Evolutionary conservation across 1,140 invertebrate genomes (phyloP).

Genomic region (Pseudomyrmex concolor): DNA sequence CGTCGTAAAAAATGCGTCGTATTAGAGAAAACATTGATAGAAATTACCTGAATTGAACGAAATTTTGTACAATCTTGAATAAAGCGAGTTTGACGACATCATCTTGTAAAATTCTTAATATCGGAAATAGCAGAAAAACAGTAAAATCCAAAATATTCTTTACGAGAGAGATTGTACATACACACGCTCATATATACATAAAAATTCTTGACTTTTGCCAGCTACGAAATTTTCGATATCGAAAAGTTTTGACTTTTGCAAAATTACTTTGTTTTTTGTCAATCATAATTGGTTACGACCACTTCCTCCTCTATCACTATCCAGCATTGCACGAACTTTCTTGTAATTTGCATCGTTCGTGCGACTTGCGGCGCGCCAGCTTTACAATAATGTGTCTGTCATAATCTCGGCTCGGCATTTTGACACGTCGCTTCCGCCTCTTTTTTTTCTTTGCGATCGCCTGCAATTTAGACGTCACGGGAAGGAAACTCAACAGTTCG

Average conservation of each 20-base stretch:
- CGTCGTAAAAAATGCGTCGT: constrained; percentile 6
- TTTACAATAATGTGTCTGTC: constrained; percentile 51
- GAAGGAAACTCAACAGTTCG: constrained; percentile 30
- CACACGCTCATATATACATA: no score
- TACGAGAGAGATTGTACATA: neutral
- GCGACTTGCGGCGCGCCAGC: constrained; percentile 15
- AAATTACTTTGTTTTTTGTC: constrained; percentile 18
- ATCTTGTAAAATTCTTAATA: constrained; percentile 3
- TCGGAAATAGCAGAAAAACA: neutral
- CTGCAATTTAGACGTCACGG: constrained; percentile 68
- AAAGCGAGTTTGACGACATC: neutral
- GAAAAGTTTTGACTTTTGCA: constrained; percentile 11
- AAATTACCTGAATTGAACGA: neutral
- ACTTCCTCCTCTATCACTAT: neutral
- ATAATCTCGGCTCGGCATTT: constrained; percentile 49
- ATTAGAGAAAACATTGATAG: constrained; percentile 19
- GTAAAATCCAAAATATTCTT: constrained; percentile 11
- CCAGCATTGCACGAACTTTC: constrained; percentile 5
- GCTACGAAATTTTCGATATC: constrained; percentile 40
- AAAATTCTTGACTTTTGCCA: constrained; percentile 13
- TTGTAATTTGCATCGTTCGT: constrained; percentile 46
- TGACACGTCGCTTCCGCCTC: constrained; percentile 61
- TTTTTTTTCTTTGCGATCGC: constrained; percentile 65
- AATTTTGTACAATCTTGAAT: constrained; percentile 5
- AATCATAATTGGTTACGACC: constrained; percentile 28